Evolutionary conservation across 2,113 vertebrate genomes (phyloP).

Genomic region (Nycticorax nycticorax): DNA sequence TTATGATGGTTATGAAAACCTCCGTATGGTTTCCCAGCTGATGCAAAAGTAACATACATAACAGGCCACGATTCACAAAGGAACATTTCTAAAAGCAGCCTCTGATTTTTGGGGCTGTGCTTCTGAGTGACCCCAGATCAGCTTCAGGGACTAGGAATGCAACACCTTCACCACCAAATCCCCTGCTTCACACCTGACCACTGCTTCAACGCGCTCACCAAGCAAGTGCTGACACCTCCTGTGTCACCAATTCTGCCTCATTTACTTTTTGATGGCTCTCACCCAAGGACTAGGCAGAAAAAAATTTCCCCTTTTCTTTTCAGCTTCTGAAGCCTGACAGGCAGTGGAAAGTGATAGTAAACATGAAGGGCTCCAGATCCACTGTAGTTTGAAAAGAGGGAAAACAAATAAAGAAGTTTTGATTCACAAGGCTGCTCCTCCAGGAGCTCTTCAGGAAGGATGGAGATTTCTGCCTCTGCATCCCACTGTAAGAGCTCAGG

Average conservation of each 20-base stretch:
- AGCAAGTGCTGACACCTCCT: neutral
- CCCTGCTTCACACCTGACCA: neutral
- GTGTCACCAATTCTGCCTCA: fast-evolving
- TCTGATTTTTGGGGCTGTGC: neutral
- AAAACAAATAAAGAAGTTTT: neutral
- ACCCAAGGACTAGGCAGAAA: neutral
- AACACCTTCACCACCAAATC: neutral
- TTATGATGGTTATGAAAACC: slow-evolving; percentile 52
- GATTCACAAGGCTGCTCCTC: neutral
- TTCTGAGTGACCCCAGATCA: neutral
- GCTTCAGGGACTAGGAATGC: neutral
- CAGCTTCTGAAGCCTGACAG: neutral
- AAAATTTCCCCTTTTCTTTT: neutral
- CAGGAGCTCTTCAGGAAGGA: neutral
- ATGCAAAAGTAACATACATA: neutral
- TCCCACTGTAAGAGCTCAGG: neutral
- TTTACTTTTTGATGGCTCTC: neutral
- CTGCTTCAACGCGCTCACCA: fast-evolving
- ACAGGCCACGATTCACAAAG: neutral
- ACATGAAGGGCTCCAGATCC: neutral
- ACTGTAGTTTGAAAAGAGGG: neutral
- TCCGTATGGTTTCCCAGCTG: slow-evolving; percentile 50
- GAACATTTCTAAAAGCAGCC: neutral
- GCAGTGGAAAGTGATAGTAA: neutral
- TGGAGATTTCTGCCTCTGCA: neutral